Conservation (phyloP, 2,797 vertebrate genomes). For the Simalia tracyae region DNA sequence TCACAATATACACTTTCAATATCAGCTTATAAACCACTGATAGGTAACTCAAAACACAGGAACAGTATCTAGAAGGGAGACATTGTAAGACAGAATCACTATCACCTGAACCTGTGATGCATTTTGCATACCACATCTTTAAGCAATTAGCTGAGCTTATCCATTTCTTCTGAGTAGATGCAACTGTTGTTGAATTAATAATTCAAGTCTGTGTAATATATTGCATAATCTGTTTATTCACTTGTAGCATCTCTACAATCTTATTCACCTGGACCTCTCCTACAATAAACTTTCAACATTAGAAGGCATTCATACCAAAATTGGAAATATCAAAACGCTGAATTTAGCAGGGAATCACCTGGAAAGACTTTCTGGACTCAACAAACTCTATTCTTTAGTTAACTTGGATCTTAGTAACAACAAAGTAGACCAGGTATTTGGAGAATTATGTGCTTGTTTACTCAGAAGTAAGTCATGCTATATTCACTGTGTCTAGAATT, state of each 20-base stretch:
- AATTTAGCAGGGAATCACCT: constrained; percentile 92
- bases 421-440: constrained; percentile 85
- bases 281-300: constrained; percentile 86
- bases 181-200: background rate
- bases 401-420: constrained; percentile 93
- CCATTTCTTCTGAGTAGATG: background rate
- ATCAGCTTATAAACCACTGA: background rate
- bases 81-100: background rate
- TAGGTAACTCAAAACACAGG: background rate
- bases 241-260: constrained; percentile 90
- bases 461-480: background rate
- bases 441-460: background rate
- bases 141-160: background rate
- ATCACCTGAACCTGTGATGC: background rate
- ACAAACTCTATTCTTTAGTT: constrained; percentile 94
- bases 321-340: constrained; percentile 96
- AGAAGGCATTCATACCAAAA: constrained; percentile 89
- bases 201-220: background rate
- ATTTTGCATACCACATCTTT: background rate
- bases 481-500: background rate
- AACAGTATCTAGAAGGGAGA: background rate
- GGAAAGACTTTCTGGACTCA: constrained; percentile 84
- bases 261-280: constrained; percentile 95
- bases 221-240: constrained; percentile 30
- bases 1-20: background rate